Evolutionary conservation across 1,140 invertebrate species (phyloP).

Genomic region (Drosophila kanapiae): DNA sequence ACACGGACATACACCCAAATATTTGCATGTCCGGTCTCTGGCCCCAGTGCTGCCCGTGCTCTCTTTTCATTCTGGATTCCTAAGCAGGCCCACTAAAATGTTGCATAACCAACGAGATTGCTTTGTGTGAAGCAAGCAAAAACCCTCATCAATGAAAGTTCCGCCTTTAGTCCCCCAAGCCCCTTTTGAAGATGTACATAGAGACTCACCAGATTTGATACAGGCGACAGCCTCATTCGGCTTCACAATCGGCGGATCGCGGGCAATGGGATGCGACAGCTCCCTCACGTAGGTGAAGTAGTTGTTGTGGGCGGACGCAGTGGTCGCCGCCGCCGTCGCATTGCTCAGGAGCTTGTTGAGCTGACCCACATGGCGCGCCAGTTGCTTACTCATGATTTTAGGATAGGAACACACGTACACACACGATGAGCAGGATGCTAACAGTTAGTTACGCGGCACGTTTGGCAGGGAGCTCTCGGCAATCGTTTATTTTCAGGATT

Average conservation of each 20-base stretch:
- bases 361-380: conserved; percentile 44
- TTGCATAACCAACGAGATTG: conserved; percentile 69
- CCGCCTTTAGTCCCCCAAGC: neutral
- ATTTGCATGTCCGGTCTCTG: conserved; percentile 49
- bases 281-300: conserved; percentile 87
- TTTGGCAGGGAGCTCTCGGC: neutral
- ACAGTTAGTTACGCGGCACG: conserved; percentile 17
- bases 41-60: conserved; percentile 13
- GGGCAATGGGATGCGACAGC: conserved; percentile 86
- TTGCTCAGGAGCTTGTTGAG: conserved; percentile 52
- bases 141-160: conserved; percentile 4
- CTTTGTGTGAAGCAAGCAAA: conserved; percentile 2
- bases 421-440: conserved; percentile 2
- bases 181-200: neutral
- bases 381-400: conserved; percentile 65
- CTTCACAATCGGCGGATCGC: conserved; percentile 85
- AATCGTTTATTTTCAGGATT: neutral
- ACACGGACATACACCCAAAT: conserved; percentile 26
- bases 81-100: conserved; percentile 41
- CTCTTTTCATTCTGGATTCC: conserved; percentile 42
- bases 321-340: conserved; percentile 25
- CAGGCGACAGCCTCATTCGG: conserved; percentile 86
- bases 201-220: conserved; percentile 86
- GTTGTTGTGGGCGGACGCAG: conserved; percentile 68
- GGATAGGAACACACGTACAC: conserved; percentile 11